Conservation (phyloP, 2,797 vertebrate species). For the Acropternis orthonyx region DNA sequence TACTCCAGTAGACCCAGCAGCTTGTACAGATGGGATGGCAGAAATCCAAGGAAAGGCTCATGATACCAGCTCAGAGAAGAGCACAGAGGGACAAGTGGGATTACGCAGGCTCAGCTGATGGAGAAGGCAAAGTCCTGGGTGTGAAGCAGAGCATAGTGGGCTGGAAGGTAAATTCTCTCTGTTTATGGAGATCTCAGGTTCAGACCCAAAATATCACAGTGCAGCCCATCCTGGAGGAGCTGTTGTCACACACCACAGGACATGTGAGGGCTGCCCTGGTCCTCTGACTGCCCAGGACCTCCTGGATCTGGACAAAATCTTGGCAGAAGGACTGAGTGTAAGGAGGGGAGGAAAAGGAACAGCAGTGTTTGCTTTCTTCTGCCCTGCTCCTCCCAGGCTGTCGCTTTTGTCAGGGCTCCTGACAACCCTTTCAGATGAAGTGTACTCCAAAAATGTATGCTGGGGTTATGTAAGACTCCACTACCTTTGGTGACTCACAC, state of each 20-base stretch:
- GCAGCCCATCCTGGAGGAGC: not conserved
- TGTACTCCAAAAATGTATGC: constrained; percentile 4
- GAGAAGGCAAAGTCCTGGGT: not conserved
- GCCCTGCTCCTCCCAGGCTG: not conserved
- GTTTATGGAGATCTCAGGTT: not conserved
- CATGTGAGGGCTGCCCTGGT: not conserved
- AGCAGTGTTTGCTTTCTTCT: not conserved
- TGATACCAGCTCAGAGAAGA: not conserved
- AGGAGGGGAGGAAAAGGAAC: not conserved
- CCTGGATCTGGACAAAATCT: not conserved
- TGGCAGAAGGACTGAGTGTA: not conserved
- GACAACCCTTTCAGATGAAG: constrained; percentile 47
- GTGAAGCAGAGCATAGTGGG: not conserved
- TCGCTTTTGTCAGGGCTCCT: constrained; percentile 23
- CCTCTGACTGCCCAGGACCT: not conserved
- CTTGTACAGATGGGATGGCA: not conserved
- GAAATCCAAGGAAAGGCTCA: not conserved
- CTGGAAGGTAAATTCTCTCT: not conserved
- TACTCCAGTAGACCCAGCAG: not conserved
- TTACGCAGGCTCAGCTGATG: not conserved
- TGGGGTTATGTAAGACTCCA: not conserved
- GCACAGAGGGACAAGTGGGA: not conserved
- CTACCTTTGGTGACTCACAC: constrained; percentile 59
- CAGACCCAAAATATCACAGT: not conserved
- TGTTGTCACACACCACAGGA: not conserved